Base-by-base conservation (phyloP, 1,140 invertebrate genomes). In the Meloidogyne floridensis region DNA sequence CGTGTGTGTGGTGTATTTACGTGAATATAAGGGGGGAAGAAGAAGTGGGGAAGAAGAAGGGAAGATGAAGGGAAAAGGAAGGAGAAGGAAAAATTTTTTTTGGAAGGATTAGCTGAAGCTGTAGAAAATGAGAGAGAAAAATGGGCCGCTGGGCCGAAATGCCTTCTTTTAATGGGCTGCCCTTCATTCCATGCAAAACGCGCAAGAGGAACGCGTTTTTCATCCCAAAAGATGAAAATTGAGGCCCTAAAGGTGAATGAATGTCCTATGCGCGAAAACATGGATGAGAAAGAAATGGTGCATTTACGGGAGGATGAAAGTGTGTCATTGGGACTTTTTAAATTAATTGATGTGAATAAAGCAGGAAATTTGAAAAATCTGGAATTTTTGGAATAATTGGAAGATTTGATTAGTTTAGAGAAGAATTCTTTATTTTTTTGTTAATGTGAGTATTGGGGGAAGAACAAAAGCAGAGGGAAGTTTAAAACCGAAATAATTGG, bases 151-250 rank as follows among this genome's bases (percentile, higher is more conserved):
- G 59, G 59, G 10, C 59, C 5, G n/a, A 65, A 6, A 6, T n/a
- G 4, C 15, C 54, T 11, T 3, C 4, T 59, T 65, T 18, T 65
- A 65, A 65, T 18, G n/a, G 59, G 59, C 10, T 15, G 13, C 3
- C 11, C 56, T 59, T 65, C 32, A n/a, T 65, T 18, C 15, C 47
- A 47, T 4, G 47, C 47, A 47, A 65, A 65, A 65, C 6, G 59
- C 59, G n/a, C 59, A 65, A 65, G 59, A 65, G 59, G 59, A 65
- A 65, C 59, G 59, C 59, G 59, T 65, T 65, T 65, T 65, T 65
- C 7, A 65, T 65, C 59, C 59, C 15, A 65, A 65, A n/a, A 65
- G 15, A 7, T 7, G 2, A n/a, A n/a, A 59, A 47, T 47, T 47
- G 47, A 47, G 47, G 47, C 59, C 59, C 59, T 65, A n/a, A 65